phyloP scores from a whole-genome alignment of 2,888 invertebrate genomes.

The Chaetoderma sp. region DNA sequence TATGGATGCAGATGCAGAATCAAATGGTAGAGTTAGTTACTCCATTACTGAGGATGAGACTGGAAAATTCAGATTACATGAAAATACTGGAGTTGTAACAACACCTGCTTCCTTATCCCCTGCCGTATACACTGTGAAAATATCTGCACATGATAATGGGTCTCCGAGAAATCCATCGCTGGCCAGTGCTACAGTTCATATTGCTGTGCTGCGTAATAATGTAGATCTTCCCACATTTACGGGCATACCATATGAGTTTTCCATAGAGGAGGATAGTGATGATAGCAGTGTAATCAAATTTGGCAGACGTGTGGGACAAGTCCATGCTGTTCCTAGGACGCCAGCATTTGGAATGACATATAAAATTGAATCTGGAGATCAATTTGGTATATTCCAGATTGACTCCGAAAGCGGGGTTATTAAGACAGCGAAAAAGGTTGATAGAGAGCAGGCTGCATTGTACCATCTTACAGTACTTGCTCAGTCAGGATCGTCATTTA shows the following conservation, averaged over 20 bases:
- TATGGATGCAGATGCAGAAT: conserved; percentile 87
- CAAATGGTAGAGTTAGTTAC: conserved; percentile 77
- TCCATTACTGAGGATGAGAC: conserved; percentile 76
- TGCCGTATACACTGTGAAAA: conserved; percentile 81
- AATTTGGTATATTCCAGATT: conserved; percentile 82
- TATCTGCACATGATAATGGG: conserved; percentile 77
- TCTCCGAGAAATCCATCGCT: conserved; percentile 28
- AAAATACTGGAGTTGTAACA: conserved; percentile 82
- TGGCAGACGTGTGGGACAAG: conserved; percentile 83
- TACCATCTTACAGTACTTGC: conserved; percentile 87
- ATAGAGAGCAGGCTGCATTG: conserved; percentile 83
- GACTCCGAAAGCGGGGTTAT: conserved; percentile 84
- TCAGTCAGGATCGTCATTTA: conserved; percentile 80
- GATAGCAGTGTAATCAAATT: conserved; percentile 73
- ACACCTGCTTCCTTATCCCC: conserved; percentile 83
- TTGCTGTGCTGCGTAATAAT: conserved; percentile 46
- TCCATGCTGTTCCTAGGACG: conserved; percentile 66
- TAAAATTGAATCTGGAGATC: conserved; percentile 83
- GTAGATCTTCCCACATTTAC: conserved; percentile 69
- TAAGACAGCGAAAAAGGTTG: conserved; percentile 82
- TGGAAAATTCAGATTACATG: conserved; percentile 79
- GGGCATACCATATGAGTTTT: conserved; percentile 79
- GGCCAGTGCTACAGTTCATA: conserved; percentile 48
- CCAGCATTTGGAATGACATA: conserved; percentile 40
- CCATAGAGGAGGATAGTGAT: conserved; percentile 84